phyloP scores from a whole-genome alignment of 2,888 invertebrate species.

The Leptura quadrifasciata region DNA sequence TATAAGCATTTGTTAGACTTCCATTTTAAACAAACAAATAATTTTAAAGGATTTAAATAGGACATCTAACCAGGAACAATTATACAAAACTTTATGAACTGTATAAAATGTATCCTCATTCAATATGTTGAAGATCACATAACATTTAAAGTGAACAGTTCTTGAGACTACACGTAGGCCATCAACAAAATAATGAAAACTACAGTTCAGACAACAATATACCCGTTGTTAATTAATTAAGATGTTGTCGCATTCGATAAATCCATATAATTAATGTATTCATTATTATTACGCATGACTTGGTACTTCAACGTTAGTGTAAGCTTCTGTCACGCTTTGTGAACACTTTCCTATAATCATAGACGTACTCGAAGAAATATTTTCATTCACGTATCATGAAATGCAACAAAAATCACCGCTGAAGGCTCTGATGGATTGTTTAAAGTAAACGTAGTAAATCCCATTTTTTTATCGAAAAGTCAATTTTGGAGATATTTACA shows the following conservation, averaged over 20 bases:
- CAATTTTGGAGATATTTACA: too few species aligned
- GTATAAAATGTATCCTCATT: too few species aligned
- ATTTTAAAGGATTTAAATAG: too few species aligned
- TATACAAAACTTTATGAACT: too few species aligned
- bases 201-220: constrained; percentile 25
- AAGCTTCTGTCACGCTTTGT: constrained; percentile 4
- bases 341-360: neutral
- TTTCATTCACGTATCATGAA: neutral
- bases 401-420: too few species aligned
- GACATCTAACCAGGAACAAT: too few species aligned
- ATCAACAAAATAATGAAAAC: neutral
- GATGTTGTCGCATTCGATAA: constrained; percentile 13
- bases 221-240: constrained; percentile 18
- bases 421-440: too few species aligned
- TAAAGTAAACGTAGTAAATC: too few species aligned
- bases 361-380: neutral
- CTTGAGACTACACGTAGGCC: neutral
- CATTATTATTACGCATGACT: constrained; percentile 14
- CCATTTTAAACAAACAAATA: too few species aligned
- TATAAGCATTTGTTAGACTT: too few species aligned
- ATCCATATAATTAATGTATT: constrained; percentile 16
- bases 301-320: constrained; percentile 4
- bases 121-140: neutral
- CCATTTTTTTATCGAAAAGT: too few species aligned
- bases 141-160: neutral